phyloP scores from a whole-genome alignment of 2,888 invertebrate species.

The Anarsia innoxiella region DNA sequence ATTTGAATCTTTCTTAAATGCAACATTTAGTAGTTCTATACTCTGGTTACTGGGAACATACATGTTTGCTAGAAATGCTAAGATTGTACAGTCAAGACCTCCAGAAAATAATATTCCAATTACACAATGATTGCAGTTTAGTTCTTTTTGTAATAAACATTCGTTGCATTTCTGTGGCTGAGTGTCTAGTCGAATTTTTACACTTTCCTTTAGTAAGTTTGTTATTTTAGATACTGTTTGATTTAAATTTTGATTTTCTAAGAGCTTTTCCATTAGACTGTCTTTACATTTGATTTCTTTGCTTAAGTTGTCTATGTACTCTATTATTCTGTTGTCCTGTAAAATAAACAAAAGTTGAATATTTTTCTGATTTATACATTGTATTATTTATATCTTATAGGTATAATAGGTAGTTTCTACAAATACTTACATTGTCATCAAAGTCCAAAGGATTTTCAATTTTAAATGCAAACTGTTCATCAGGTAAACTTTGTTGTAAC shows the following conservation, averaged over 20 bases:
- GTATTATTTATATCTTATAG: no score
- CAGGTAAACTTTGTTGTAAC: slow-evolving; percentile 43
- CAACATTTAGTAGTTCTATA: slow-evolving; percentile 96
- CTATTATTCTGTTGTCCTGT: no score
- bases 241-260: slow-evolving; percentile 44
- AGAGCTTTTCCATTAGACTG: slow-evolving; percentile 49
- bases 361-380: no score
- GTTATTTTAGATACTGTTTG: slow-evolving; percentile 62
- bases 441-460: slow-evolving; percentile 25
- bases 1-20: slow-evolving; percentile 79
- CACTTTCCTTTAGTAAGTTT: slow-evolving; percentile 72
- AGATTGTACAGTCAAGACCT: slow-evolving; percentile 95
- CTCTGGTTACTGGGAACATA: slow-evolving; percentile 77
- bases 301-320: slow-evolving; percentile 36
- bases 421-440: slow-evolving; percentile 33
- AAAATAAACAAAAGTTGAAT: no score
- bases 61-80: slow-evolving; percentile 86
- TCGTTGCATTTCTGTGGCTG: slow-evolving; percentile 78
- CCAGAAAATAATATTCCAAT: slow-evolving; percentile 95
- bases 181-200: slow-evolving; percentile 74
- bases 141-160: slow-evolving; percentile 53
- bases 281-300: slow-evolving; percentile 32
- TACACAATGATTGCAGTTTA: slow-evolving; percentile 76
- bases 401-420: no score
- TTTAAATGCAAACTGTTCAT: slow-evolving; percentile 44